A percentile compares a stretch with the other conserved stretches of the same genome.
phyloP scores from a whole-genome alignment of 2,797 vertebrate genomes.

The Pogonophryne albipinna region DNA sequence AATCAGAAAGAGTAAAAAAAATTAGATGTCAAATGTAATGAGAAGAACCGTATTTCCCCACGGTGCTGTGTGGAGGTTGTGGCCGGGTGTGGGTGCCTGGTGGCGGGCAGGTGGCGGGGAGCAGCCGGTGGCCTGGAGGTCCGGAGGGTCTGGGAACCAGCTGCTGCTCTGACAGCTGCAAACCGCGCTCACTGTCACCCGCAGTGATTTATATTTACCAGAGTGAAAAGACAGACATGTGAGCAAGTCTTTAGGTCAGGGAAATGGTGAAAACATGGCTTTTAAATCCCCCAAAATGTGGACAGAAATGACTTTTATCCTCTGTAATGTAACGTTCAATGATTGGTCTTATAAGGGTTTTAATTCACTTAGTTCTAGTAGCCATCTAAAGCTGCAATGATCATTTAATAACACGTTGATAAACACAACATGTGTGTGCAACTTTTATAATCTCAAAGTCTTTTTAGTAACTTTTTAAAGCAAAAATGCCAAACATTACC shows the following conservation, averaged over 20 bases:
- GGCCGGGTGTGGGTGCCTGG: conserved; percentile 21
- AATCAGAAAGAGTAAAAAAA: not conserved
- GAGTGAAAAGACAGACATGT: no score
- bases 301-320: not conserved
- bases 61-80: conserved; percentile 1
- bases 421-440: no score
- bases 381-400: not conserved
- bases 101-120: conserved; percentile 50
- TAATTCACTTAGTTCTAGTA: not conserved
- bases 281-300: not conserved
- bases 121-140: conserved; percentile 50
- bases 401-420: no score
- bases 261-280: not conserved
- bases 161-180: conserved; percentile 52
- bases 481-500: no score
- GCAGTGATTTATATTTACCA: conserved; percentile 2
- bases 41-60: not conserved
- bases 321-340: not conserved
- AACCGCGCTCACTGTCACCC: not conserved
- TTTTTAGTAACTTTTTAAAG: no score
- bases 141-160: conserved; percentile 37
- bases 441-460: no score
- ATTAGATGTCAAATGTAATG: accelerated
- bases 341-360: not conserved
- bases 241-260: not conserved